Evolutionary conservation across 2,113 vertebrate species (phyloP), one percentile per base, ranked within the genome.

Genomic region (Mionectes macconnelli): DNA sequence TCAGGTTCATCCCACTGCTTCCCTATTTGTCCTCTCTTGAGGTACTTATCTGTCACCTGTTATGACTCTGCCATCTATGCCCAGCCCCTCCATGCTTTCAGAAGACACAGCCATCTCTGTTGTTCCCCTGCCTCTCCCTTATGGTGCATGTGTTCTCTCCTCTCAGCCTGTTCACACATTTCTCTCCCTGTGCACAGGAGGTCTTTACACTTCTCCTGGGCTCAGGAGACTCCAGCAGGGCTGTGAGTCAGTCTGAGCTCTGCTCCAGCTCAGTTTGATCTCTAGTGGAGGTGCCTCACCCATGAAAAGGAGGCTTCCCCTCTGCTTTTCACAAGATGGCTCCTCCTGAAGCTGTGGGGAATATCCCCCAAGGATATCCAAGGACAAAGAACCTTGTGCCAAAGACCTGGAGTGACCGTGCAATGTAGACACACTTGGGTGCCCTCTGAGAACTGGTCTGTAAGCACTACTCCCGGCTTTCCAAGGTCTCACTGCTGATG

Each of bases 151-250:
- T 72, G 12, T 60, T 76, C 40, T 83, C 19, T 74, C 18, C 31
- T 78, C 66, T 73, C 57, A 72, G 44, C 39, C 62, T 2, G 0
- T 52, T 72, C 57, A 69, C 0, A 0, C 21, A 8, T 75, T 75
- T 84, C 56, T 30, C 40, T 85, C 28, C 37, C 57, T 33, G 3
- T 17, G 62, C 37, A 53, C 37, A 42, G 0, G 0, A 47, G 37
- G 23, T 73, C 59, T 88, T 90, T 69, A 35, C 1, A 0, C 9
- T 66, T 66, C 72, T 85, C n/a, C 14, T 25, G 22, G n/a, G n/a
- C n/a, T n/a, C n/a, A n/a, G n/a, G n/a, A n/a, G n/a, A n/a, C n/a
- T n/a, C n/a, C n/a, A n/a, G n/a, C 9, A 56, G 52, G 22, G 10
- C 16, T 53, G 31, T 73, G 55, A 85, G 45, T 30, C 0, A 3